Conservation (phyloP, 1,140 invertebrate species). For the Uloborus diversus region DNA sequence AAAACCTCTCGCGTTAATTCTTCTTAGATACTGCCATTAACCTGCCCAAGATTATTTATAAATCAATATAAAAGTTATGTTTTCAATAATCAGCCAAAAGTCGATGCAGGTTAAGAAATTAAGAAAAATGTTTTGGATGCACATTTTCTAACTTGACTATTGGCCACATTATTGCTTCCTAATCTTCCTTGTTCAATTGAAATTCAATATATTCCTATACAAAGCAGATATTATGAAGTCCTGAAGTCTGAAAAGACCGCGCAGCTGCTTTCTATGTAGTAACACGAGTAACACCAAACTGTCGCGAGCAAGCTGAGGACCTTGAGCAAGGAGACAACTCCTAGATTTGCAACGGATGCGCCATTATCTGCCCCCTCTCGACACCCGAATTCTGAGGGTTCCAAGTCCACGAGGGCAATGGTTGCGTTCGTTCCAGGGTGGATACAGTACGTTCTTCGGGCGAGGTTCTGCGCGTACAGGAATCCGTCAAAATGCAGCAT, state of each 20-base stretch:
- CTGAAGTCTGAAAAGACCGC: not conserved
- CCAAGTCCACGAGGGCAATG: slow-evolving; percentile 75
- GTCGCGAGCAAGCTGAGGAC: not conserved
- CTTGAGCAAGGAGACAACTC: not conserved
- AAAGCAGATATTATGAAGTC: slow-evolving; percentile 13
- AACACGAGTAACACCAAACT: slow-evolving; percentile 12
- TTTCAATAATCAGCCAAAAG: too few relatives aligned
- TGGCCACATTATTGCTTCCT: too few relatives aligned
- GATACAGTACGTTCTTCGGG: slow-evolving; percentile 72
- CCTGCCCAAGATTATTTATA: too few relatives aligned
- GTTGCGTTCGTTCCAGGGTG: slow-evolving; percentile 71
- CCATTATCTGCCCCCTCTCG: not conserved
- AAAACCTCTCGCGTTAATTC: too few relatives aligned
- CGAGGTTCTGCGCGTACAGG: slow-evolving; percentile 67
- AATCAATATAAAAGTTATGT: too few relatives aligned
- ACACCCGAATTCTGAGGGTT: slow-evolving; percentile 75
- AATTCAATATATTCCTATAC: not conserved
- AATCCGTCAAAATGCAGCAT: slow-evolving; percentile 70
- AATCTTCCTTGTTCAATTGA: too few relatives aligned
- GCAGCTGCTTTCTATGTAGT: not conserved
- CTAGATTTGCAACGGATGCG: not conserved
- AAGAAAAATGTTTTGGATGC: too few relatives aligned
- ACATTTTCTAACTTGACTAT: too few relatives aligned
- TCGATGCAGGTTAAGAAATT: too few relatives aligned
- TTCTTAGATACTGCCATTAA: too few relatives aligned